These are phyloP conservation scores for Hypocryptadius cinnamomeus DNA, from an alignment of 2,113 vertebrate species.

Conservation along the genomic window DNA sequence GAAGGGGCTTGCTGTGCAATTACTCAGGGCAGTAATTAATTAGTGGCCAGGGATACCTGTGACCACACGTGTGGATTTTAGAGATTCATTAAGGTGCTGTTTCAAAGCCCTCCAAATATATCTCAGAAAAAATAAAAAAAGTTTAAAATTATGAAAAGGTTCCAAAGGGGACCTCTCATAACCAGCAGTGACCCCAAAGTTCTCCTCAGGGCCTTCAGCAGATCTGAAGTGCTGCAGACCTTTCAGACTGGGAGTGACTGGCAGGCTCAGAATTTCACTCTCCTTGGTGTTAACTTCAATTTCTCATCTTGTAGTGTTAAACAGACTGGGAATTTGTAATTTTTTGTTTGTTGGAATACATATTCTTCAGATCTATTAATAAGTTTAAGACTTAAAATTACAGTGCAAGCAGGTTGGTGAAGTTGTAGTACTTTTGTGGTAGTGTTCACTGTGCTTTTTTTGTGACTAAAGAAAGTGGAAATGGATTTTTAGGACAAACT, in stretches of 20 bases:
- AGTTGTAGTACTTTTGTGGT: background rate
- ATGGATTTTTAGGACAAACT: background rate
- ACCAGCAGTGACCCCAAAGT: background rate
- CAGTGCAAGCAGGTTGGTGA: background rate
- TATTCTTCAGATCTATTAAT: background rate
- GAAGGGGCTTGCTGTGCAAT: background rate
- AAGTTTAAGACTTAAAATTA: background rate
- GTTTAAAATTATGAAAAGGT: background rate
- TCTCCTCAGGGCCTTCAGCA: background rate
- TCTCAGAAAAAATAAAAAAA: background rate
- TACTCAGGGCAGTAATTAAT: background rate
- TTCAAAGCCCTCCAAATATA: background rate
- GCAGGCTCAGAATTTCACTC: background rate
- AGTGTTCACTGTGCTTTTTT: background rate
- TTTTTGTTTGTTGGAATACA: background rate
- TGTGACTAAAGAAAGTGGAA: background rate
- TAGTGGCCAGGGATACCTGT: background rate
- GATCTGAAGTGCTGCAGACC: background rate
- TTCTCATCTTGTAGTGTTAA: background rate
- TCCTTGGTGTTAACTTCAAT: background rate
- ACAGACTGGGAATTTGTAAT: background rate
- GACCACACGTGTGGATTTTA: background rate
- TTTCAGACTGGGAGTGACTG: background rate
- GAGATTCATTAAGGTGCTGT: background rate
- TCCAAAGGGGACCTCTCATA: background rate